Evolutionary conservation across 2,113 vertebrate species (phyloP).

Genomic region (Paracanthobrama guichenoti): DNA sequence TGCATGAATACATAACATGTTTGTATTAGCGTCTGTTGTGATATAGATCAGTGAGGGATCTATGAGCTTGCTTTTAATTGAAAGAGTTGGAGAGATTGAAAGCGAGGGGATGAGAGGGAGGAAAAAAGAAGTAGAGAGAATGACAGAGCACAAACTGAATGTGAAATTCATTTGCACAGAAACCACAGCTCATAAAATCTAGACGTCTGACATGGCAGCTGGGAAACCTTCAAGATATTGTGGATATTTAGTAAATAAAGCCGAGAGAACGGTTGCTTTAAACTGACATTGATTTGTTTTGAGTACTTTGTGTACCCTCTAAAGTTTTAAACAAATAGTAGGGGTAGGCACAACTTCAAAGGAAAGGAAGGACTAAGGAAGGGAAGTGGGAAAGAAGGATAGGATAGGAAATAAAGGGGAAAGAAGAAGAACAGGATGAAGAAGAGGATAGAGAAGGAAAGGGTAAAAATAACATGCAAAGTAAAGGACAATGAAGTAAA

Average conservation of each 20-base stretch:
- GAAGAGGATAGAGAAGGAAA: too few species aligned
- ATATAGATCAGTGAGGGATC: slow-evolving; percentile 1
- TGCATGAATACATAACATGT: neutral
- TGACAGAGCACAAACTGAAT: neutral
- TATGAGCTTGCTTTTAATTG: neutral
- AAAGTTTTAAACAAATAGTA: neutral
- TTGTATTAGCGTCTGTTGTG: neutral
- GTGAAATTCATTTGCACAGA: neutral
- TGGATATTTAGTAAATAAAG: slow-evolving; percentile 1
- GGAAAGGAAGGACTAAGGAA: neutral
- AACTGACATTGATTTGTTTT: slow-evolving; percentile 18
- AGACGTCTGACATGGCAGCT: neutral
- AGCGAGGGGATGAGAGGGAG: neutral
- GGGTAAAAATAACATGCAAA: neutral
- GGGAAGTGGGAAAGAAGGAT: neutral
- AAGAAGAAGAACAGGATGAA: neutral
- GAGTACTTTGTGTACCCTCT: neutral
- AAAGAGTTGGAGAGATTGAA: slow-evolving; percentile 1
- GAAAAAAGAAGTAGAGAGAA: neutral
- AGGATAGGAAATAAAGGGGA: neutral
- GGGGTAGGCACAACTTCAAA: neutral
- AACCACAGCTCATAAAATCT: neutral
- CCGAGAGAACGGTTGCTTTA: neutral
- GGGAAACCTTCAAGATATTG: slow-evolving; percentile 9
- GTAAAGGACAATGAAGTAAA: neutral